phyloP scores from a whole-genome alignment of 2,888 invertebrate genomes.

The Rhogogaster chlorosoma region DNA sequence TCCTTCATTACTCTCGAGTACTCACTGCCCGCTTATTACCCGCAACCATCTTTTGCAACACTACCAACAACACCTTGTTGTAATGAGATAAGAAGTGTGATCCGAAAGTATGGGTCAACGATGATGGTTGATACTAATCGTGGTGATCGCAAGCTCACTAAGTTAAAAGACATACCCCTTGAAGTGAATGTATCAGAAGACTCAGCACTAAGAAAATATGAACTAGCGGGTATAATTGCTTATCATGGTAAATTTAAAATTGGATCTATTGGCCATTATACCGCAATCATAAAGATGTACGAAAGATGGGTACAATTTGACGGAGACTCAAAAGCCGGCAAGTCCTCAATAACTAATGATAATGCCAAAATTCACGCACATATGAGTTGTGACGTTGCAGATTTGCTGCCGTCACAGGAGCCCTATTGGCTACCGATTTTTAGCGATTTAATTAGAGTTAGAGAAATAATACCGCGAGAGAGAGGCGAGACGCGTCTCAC shows the following conservation, averaged over 20 bases:
- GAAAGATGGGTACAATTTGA: conserved; percentile 17
- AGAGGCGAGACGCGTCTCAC: not conserved
- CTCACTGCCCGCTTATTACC: too few species aligned
- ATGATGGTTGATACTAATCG: conserved; percentile 1
- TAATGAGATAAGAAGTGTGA: not conserved
- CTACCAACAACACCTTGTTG: not conserved
- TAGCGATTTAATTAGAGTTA: too few species aligned
- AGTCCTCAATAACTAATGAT: not conserved
- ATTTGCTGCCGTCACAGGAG: too few species aligned
- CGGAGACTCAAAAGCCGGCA: not conserved
- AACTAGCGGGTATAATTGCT: not conserved
- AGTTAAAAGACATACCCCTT: conserved; percentile 4
- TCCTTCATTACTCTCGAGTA: too few species aligned
- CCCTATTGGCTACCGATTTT: too few species aligned
- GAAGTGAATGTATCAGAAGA: not conserved
- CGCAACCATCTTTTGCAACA: too few species aligned
- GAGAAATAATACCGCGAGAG: too few species aligned
- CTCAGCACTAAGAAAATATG: too few species aligned
- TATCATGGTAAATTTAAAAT: conserved; percentile 1
- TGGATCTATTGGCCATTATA: conserved; percentile 1
- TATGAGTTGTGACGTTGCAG: not conserved
- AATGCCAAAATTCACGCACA: conserved; percentile 22
- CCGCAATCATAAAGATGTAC: not conserved
- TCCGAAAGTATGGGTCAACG: not conserved
- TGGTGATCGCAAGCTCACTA: conserved; percentile 12